phyloP scores from a whole-genome alignment of 2,113 vertebrate species.

The Capreolus pygargus region DNA sequence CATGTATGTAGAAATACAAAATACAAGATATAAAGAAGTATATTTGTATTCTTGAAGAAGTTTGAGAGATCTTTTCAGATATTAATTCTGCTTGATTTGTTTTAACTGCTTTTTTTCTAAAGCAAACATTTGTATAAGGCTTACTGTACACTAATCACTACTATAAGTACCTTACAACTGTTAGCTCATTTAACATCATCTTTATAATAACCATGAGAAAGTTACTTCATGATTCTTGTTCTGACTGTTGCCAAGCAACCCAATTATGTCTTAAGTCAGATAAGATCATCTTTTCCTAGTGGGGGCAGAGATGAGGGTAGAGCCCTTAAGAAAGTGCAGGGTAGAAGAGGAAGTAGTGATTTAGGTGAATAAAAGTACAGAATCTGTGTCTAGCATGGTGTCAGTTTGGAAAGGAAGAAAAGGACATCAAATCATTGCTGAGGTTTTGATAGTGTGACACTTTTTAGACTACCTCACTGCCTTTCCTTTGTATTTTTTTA shows the following conservation, averaged over 20 bases:
- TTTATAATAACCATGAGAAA: not conserved
- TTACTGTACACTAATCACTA: not conserved
- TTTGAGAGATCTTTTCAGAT: not conserved
- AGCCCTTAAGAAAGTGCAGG: not conserved
- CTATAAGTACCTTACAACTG: not conserved
- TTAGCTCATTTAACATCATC: not conserved
- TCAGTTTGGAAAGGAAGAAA: not conserved
- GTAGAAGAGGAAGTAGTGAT: not conserved
- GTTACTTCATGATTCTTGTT: not conserved
- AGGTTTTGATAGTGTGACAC: not conserved
- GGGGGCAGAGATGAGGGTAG: not conserved
- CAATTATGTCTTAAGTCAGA: not conserved
- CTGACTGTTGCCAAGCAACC: not conserved
- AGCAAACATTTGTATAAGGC: not conserved
- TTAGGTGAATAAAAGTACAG: not conserved
- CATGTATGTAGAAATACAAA: not conserved
- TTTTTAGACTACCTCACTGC: not conserved
- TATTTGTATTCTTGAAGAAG: slow-evolving; percentile 2
- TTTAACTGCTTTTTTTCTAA: not conserved
- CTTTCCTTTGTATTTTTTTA: not conserved
- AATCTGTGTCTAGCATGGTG: not conserved
- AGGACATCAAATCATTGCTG: not conserved
- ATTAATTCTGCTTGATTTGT: not conserved
- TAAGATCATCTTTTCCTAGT: not conserved
- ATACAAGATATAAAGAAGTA: not conserved